These are phyloP conservation scores for Eleginops maclovinus DNA, from an alignment of 2,113 vertebrate species.

Conservation along the genomic window DNA sequence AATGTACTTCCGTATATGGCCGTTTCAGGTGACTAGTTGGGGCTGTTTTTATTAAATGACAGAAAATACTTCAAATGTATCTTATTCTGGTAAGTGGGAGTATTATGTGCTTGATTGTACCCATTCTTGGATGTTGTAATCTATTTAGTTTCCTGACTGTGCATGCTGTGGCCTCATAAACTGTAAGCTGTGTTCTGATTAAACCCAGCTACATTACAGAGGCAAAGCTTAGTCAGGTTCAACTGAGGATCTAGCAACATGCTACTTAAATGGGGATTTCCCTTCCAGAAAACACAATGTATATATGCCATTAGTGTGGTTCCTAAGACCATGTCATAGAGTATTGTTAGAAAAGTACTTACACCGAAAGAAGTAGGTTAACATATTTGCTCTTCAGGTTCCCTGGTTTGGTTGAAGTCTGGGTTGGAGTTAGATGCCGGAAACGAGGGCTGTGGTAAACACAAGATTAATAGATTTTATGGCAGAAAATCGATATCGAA, in stretches of 20 bases:
- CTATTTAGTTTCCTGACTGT: conserved; percentile 48
- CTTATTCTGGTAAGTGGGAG: conserved; percentile 10
- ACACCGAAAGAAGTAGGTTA: no score
- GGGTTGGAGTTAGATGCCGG: no score
- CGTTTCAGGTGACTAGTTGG: conserved; percentile 39
- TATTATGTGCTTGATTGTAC: conserved; percentile 46
- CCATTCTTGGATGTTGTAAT: conserved; percentile 39
- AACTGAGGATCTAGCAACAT: conserved; percentile 21
- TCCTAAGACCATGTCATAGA: conserved; percentile 10
- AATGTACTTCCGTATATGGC: conserved; percentile 69
- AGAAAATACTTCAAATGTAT: conserved; percentile 60
- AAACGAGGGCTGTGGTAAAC: no score
- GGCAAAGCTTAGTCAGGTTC: conserved; percentile 30
- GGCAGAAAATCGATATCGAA: no score
- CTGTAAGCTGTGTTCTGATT: conserved; percentile 29
- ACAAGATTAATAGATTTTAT: no score
- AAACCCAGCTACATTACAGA: conserved; percentile 44
- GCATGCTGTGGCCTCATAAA: conserved; percentile 39
- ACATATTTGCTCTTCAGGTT: no score
- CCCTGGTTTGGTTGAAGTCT: no score
- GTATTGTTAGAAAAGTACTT: no score
- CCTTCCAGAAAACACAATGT: not conserved
- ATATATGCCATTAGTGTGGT: conserved; percentile 6
- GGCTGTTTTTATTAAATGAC: conserved; percentile 57
- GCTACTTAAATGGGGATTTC: not conserved